A percentile compares a stretch with the other conserved stretches of the same genome.
These are phyloP conservation scores for Heliconius aoede DNA, from an alignment of 2,888 invertebrate species.

Conservation along the genomic window DNA sequence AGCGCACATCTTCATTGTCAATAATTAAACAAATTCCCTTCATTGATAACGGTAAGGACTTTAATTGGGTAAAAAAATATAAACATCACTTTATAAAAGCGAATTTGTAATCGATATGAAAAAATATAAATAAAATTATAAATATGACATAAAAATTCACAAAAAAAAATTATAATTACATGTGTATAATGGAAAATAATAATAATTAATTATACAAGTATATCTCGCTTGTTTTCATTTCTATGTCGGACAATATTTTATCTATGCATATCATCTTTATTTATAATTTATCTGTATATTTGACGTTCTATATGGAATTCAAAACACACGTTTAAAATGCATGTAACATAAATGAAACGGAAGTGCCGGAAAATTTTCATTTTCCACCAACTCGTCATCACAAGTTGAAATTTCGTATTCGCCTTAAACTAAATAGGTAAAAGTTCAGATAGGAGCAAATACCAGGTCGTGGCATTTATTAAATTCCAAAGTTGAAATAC, in stretches of 20 bases:
- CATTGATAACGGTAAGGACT: not conserved
- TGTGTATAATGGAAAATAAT: not conserved
- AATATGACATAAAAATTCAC: no score
- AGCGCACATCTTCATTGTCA: not conserved
- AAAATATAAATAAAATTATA: no score
- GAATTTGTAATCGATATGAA: not conserved
- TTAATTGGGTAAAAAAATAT: not conserved
- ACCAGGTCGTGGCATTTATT: constrained; percentile 29
- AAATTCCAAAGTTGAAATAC: constrained; percentile 28
- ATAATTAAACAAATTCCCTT: not conserved
- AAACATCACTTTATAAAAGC: not conserved
- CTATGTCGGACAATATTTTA: not conserved
- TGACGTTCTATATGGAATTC: not conserved
- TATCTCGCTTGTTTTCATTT: no score
- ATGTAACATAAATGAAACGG: constrained; percentile 31
- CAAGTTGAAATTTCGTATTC: constrained; percentile 40
- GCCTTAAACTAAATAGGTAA: constrained; percentile 40
- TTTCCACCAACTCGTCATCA: constrained; percentile 38
- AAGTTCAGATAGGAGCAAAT: constrained; percentile 40
- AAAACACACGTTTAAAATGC: constrained; percentile 33
- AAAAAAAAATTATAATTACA: no score
- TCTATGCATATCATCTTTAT: not conserved
- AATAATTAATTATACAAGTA: no score
- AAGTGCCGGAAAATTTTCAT: constrained; percentile 38
- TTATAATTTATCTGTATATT: not conserved